Evolutionary conservation across 1,140 invertebrate species (phyloP), one percentile per base, ranked within the genome.

Genomic region (Euura lappo): DNA sequence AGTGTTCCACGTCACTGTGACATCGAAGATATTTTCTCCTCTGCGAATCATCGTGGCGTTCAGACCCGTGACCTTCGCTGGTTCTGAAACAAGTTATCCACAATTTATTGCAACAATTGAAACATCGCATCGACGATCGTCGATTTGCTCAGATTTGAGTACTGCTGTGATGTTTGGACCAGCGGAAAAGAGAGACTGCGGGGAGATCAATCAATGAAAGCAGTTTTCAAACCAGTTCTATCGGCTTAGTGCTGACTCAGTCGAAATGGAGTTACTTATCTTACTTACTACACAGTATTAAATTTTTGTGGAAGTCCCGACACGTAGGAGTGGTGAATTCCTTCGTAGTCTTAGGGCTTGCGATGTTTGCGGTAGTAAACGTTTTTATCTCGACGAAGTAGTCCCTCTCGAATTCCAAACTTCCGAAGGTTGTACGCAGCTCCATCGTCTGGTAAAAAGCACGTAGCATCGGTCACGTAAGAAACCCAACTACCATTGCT

Each of bases 261-360:
- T 28, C 28, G 1, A 28, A 28, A 28, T 28, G 28, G 28, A 28
- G 28, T 28, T 1, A 28, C 28, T 64, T 69, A 72, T 67, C 8
- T 68, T 77, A 80, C 81, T 83, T 76, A 88, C 87, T 60, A 69
- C 87, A 88, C 7, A 81, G 74, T 0, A 69, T 77, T 7, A 88
- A 74, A 74, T 82, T 80, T 28, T 78, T 73, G 72, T 84, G 78
- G 3, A 83, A 47, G 47, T 84, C 76, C 42, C 85, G 73, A 74
- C 88, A 89, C 4, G 79, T 74, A 4, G 84, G 84, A 2, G 84
- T 87, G 2, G 28, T 8, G 47, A 86, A 84, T 46, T 65, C 76
- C 6, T 77, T 75, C 3, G 70, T 75, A 3, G 72, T 71, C 8
- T 73, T 64, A 47, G 79, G 77, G 6, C 75, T 74, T 71, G 79